Evolutionary conservation across 2,113 vertebrate genomes (phyloP).

Genomic region (Apus apus): DNA sequence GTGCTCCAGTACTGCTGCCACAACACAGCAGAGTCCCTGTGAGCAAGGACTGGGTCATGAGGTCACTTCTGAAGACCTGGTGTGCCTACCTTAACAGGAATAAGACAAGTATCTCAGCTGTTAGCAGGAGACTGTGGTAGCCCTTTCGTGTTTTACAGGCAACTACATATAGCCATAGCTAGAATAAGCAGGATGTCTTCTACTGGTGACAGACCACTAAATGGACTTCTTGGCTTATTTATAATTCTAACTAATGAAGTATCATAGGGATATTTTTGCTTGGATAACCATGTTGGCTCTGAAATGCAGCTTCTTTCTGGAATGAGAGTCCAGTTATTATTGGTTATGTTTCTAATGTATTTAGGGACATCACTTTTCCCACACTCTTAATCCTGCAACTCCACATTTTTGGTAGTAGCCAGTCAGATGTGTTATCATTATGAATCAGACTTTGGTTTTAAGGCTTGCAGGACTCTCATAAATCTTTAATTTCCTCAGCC

Average conservation of each 20-base stretch:
- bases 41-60: background rate
- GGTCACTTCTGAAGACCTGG: background rate
- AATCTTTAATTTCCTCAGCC: slow-evolving; percentile 40
- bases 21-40: background rate
- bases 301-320: background rate
- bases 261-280: background rate
- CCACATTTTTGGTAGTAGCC: slow-evolving; percentile 12
- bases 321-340: background rate
- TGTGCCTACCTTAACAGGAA: background rate
- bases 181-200: background rate
- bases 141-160: background rate
- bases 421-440: slow-evolving; percentile 35
- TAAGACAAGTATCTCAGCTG: background rate
- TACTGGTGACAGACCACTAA: background rate
- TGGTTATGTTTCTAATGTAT: background rate
- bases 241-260: background rate
- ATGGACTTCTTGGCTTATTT: background rate
- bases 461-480: slow-evolving; percentile 37
- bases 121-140: background rate
- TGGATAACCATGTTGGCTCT: background rate
- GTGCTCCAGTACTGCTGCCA: background rate
- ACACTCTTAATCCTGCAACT: slow-evolving; percentile 11
- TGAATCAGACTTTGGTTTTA: slow-evolving; percentile 45
- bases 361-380: slow-evolving; percentile 29
- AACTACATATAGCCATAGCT: background rate